Conservation (phyloP, 2,797 vertebrate genomes). For the Harpagifer antarcticus region DNA sequence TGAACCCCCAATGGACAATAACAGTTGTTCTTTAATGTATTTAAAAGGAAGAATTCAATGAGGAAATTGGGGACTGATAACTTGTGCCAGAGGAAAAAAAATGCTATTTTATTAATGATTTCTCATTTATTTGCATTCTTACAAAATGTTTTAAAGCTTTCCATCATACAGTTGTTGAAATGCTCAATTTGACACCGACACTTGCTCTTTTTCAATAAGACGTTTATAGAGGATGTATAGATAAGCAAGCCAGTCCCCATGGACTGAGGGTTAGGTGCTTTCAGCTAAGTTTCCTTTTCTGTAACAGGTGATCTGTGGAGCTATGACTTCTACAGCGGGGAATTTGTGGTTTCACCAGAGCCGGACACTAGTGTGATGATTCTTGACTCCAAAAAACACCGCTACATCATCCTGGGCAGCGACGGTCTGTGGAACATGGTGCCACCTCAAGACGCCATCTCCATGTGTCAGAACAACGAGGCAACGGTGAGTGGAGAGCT, state of each 20-base stretch:
- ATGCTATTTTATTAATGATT: neutral
- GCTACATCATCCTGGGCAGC: conserved; percentile 93
- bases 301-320: conserved; percentile 93
- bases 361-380: conserved; percentile 95
- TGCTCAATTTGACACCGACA: neutral
- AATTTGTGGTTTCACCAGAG: conserved; percentile 97
- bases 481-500: conserved; percentile 84
- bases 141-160: neutral
- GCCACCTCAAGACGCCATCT: conserved; percentile 93
- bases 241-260: neutral
- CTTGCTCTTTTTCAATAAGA: neutral
- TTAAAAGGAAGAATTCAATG: neutral
- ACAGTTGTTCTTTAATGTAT: neutral
- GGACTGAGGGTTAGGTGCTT: neutral
- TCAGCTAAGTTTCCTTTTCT: neutral
- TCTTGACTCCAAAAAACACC: conserved; percentile 92
- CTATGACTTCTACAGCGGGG: conserved; percentile 97
- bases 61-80: neutral
- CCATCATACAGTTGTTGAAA: neutral
- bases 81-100: neutral
- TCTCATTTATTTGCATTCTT: neutral
- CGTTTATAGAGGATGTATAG: neutral
- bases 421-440: conserved; percentile 99
- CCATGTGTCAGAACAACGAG: conserved; percentile 95
- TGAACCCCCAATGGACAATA: neutral